A percentile compares a stretch with the other conserved stretches of the same genome.
Evolutionary conservation across 2,888 invertebrate genomes (phyloP).

Genomic region (Drosophila subquinaria): DNA sequence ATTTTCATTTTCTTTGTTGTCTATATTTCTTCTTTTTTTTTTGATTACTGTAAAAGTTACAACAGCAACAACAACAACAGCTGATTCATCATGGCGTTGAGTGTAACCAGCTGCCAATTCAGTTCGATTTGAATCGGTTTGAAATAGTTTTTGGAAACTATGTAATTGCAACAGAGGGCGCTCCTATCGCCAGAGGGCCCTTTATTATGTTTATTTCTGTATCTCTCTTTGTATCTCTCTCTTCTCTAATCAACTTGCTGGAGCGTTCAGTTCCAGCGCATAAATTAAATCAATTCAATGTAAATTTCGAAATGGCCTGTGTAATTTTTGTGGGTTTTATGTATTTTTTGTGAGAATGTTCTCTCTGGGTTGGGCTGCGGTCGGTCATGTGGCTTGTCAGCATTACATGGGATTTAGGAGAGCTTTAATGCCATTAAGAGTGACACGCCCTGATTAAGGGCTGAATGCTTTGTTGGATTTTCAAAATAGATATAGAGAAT

Average conservation of each 20-base stretch:
- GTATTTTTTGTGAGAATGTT: constrained; percentile 30
- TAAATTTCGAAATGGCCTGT: constrained; percentile 69
- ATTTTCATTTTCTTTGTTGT: constrained; percentile 29
- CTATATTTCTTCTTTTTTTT: constrained; percentile 1
- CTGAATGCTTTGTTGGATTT: constrained; percentile 18
- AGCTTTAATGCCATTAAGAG: constrained; percentile 20
- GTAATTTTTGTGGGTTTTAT: constrained; percentile 56
- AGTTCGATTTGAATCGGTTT: constrained; percentile 29
- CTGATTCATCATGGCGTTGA: constrained; percentile 52
- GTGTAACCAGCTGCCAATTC: constrained; percentile 45
- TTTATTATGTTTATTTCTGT: constrained; percentile 12
- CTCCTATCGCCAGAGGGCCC: constrained; percentile 19
- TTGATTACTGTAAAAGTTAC: constrained; percentile 42
- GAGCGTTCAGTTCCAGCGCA: constrained; percentile 44
- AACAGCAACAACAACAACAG: constrained; percentile 13
- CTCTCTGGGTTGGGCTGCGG: constrained; percentile 43
- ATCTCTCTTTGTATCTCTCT: not conserved
- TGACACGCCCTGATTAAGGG: constrained; percentile 52
- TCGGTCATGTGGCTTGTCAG: constrained; percentile 39
- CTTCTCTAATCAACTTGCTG: constrained; percentile 53
- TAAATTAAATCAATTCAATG: constrained; percentile 70
- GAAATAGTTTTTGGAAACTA: constrained; percentile 30
- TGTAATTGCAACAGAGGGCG: constrained; percentile 42
- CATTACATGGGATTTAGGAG: constrained; percentile 41
- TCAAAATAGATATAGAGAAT: not conserved